These are phyloP conservation scores for Paramormyrops hopkinsi DNA, from an alignment of 2,797 vertebrate genomes.

Conservation along the genomic window DNA sequence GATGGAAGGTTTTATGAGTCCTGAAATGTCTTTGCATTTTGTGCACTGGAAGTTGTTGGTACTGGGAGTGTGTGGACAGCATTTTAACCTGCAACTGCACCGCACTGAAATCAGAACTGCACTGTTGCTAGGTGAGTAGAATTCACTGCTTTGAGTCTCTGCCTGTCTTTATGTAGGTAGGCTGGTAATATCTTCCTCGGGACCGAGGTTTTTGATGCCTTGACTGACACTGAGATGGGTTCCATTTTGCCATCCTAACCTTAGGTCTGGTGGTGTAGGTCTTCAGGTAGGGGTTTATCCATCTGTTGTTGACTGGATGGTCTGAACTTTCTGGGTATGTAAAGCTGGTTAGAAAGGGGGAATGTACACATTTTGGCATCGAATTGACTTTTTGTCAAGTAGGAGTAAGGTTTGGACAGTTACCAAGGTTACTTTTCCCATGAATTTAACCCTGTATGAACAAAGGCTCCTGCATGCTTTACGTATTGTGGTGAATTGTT, in stretches of 20 bases:
- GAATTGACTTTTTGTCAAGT: background rate
- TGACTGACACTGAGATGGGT: background rate
- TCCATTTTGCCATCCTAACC: background rate
- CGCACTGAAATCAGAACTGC: background rate
- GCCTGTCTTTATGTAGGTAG: background rate
- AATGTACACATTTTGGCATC: background rate
- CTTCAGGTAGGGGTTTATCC: background rate
- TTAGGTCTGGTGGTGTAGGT: background rate
- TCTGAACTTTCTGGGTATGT: background rate
- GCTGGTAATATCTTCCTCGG: background rate
- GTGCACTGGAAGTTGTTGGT: background rate
- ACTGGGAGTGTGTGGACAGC: background rate
- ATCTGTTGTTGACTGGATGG: background rate
- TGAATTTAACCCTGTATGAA: background rate
- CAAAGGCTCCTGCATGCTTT: background rate
- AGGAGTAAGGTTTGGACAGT: background rate
- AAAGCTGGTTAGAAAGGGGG: background rate
- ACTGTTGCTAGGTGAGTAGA: background rate
- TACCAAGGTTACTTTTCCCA: background rate
- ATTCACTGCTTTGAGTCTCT: background rate
- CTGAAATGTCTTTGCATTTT: background rate
- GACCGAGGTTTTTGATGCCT: background rate
- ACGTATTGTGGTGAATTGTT: background rate
- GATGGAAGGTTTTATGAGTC: background rate
- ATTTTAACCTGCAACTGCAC: background rate